Evolutionary conservation across 2,113 vertebrate genomes (phyloP), one percentile per base, ranked within the genome.

Genomic region (Sander lucioperca): DNA sequence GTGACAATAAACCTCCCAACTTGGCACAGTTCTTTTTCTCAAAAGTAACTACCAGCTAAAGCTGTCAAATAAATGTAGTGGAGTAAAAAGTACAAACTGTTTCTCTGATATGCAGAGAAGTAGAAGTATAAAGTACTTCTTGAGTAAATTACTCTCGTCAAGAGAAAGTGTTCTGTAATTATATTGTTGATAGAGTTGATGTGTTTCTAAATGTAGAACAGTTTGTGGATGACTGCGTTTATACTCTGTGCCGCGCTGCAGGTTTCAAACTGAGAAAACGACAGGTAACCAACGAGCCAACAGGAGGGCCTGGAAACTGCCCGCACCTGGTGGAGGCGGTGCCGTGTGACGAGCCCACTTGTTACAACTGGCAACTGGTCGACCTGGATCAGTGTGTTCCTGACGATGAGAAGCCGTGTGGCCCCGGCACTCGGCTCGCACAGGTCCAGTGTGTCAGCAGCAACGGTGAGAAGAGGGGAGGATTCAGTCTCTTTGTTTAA

Each of bases 241-340:
- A 14, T 33, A 0, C 23, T 50, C 21, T 33, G 25, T 71, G 10
- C 16, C 6, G 2, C 25, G 4, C 47, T 5, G 39, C 74, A 99
- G 98, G 98, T 75, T 99, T 99, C 88, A 99, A 97, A 92, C 91
- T 99, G 74, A 96, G 98, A 88, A 97, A 95, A 71, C 95, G 98
- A 0, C 95, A 45, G 68, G 96, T 99, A 78, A 95, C 88, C 9
- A 99, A 96, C 53, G 94, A 97, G 83, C 97, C 98, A 1, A 96
- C 95, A 0, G 98, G 97, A 13, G 96, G 96, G 2, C 94, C 94
- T 0, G 96, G 96, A 15, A 97, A 93, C 94, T 99, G 98, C 76
- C 97, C 98, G 2, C 97, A 99, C 88, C 95, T 99, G 56, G 91
- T 96, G 90, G 98, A 99, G 95, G 97, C 97, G 43, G 95, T 99